Base-by-base conservation (phyloP, 2,888 invertebrate genomes). In the Mythimna impura region DNA sequence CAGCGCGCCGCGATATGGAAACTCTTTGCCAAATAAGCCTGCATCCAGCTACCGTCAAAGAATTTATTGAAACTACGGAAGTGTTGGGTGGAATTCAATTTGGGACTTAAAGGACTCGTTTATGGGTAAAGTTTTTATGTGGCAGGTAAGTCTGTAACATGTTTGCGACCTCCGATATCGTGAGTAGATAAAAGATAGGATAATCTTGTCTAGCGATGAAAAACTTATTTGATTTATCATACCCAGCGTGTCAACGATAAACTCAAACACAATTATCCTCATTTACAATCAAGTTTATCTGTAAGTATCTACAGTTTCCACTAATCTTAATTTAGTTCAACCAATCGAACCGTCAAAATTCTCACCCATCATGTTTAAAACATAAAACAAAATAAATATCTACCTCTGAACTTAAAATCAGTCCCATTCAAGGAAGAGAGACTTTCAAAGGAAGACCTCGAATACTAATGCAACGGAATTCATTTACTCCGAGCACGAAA, bases 21-120 rank as follows among this genome's bases (percentile, higher is more conserved):
- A 79, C 77, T 80, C 74, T 76, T 83, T 84, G 78, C 85, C 86
- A 84, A 87, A 84, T 78, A 75, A 77, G 67, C 80, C 80, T 74
- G 76, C 80, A 76, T 82, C 77, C 82, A 82, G 80, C 68, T 76
- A 78, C 30, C 75, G 57, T 71, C 66, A 75, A 12, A 22, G 60
- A 73, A 81, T 86, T 84, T 85, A 78, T 84, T 73, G 71, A 57
- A 81, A 77, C 55, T 76, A 50, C 70, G 55, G 43, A 67, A 76
- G 50, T 66, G 52, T 58, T 70, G n/a, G 17, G 17, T 57, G 14
- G 14, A 82, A 70, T 74, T 79, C 66, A 61, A 79, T 74, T 70
- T 71, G 22, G 25, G 34, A 66, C 50, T 74, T 66, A 52, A 36
- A 36, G 14, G 14, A 14, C 63, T 30, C 47, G 1, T 43, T 79